Evolutionary conservation across 2,888 invertebrate genomes (phyloP).

Genomic region (Dimorphilus gyrociliatus): DNA sequence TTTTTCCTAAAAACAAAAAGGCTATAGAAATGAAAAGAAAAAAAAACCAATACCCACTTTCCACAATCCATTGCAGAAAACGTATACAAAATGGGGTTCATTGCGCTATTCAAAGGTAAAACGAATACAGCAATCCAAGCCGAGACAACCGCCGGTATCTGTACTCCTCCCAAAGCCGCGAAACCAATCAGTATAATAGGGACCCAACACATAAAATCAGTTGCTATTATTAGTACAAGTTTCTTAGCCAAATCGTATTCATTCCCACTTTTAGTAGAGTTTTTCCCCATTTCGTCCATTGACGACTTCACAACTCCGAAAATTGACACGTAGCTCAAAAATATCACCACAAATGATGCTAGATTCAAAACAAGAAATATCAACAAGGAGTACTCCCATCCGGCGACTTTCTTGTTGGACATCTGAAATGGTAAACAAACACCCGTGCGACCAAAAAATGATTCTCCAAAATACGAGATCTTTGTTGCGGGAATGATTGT

Average conservation of each 20-base stretch:
- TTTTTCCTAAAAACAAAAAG: too few species aligned
- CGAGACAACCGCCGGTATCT: slow-evolving; percentile 32
- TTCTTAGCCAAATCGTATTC: slow-evolving; percentile 38
- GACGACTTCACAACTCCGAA: slow-evolving; percentile 8
- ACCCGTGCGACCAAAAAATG: slow-evolving; percentile 42
- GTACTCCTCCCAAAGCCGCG: slow-evolving; percentile 38
- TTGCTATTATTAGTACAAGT: slow-evolving; percentile 41
- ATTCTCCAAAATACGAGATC: slow-evolving; percentile 35
- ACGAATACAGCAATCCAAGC: slow-evolving; percentile 43
- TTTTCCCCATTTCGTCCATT: slow-evolving; percentile 6
- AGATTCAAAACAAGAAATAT: slow-evolving; percentile 42
- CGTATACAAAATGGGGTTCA: slow-evolving; percentile 42
- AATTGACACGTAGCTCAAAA: slow-evolving; percentile 8
- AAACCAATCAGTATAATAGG: slow-evolving; percentile 42
- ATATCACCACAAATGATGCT: slow-evolving; percentile 39
- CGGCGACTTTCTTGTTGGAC: slow-evolving; percentile 40
- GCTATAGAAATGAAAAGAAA: too few species aligned
- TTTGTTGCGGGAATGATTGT: slow-evolving; percentile 18
- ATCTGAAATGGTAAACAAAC: slow-evolving; percentile 43
- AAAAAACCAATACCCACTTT: too few species aligned
- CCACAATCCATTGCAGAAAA: slow-evolving; percentile 34
- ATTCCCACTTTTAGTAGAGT: slow-evolving; percentile 6
- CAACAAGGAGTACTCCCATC: slow-evolving; percentile 43
- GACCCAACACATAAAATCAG: slow-evolving; percentile 43
- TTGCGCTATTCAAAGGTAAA: slow-evolving; percentile 41